These are phyloP conservation scores for Sipha maydis DNA, from an alignment of 2,888 invertebrate genomes.

Conservation along the genomic window DNA sequence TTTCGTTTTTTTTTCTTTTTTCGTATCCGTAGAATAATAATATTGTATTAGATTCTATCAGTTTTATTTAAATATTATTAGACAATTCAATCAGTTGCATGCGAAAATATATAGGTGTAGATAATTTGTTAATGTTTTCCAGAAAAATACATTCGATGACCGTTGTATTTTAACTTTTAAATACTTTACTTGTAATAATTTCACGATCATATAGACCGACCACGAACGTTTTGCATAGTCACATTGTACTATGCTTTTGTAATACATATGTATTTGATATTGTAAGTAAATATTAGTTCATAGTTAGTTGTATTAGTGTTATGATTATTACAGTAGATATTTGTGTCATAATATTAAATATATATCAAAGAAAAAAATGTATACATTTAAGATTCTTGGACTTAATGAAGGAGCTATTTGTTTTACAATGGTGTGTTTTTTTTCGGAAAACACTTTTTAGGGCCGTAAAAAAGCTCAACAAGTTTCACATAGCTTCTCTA, in stretches of 20 bases:
- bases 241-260: neutral
- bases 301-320: neutral
- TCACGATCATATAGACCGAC: too few species aligned
- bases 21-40: neutral
- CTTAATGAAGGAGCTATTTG: neutral
- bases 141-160: too few species aligned
- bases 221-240: too few species aligned
- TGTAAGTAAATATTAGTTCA: neutral
- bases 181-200: neutral
- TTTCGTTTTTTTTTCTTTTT: neutral
- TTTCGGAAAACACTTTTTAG: neutral
- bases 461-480: neutral
- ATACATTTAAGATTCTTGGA: neutral
- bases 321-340: neutral
- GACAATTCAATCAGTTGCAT: neutral
- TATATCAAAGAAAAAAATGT: neutral
- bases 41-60: too few species aligned
- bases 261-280: neutral
- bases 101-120: too few species aligned
- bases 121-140: too few species aligned
- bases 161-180: too few species aligned
- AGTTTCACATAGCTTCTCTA: neutral
- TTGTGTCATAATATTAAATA: neutral
- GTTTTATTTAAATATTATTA: too few species aligned
- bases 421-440: neutral